A percentile compares a stretch with the other conserved stretches of the same genome.
Evolutionary conservation across 2,797 vertebrate species (phyloP).

Genomic region (Fundulus diaphanus): DNA sequence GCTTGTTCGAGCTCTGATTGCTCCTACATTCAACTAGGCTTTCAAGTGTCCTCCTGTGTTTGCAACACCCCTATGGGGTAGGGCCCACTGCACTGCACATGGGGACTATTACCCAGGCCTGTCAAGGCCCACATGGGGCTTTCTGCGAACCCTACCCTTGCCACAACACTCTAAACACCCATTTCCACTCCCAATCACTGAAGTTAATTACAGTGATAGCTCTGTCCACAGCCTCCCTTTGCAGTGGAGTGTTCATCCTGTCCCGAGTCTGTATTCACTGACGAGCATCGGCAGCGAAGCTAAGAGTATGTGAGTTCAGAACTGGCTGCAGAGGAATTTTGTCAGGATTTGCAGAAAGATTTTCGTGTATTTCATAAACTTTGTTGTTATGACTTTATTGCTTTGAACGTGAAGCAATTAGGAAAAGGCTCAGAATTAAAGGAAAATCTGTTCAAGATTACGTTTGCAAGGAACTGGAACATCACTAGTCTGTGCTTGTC

Average conservation of each 20-base stretch:
- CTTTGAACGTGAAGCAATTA: slow-evolving; percentile 41
- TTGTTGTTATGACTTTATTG: slow-evolving; percentile 38
- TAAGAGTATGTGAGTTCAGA: slow-evolving; percentile 47
- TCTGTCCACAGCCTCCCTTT: slow-evolving; percentile 61
- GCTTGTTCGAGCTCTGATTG: slow-evolving; percentile 81
- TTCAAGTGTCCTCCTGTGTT: slow-evolving; percentile 83
- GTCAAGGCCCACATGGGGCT: slow-evolving; percentile 53
- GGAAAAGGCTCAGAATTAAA: slow-evolving; percentile 43
- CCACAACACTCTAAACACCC: slow-evolving; percentile 72
- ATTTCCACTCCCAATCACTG: slow-evolving; percentile 77
- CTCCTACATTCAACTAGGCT: slow-evolving; percentile 81
- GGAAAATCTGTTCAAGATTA: slow-evolving; percentile 22
- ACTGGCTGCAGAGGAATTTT: slow-evolving; percentile 31
- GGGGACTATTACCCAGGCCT: slow-evolving; percentile 79
- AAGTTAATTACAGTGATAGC: slow-evolving; percentile 77
- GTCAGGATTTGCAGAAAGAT: slow-evolving; percentile 16
- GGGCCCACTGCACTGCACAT: slow-evolving; percentile 77
- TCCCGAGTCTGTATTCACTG: slow-evolving; percentile 27
- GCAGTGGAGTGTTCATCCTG: slow-evolving; percentile 71
- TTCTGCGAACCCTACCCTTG: slow-evolving; percentile 66
- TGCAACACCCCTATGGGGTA: slow-evolving; percentile 72
- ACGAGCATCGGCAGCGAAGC: slow-evolving; percentile 44
- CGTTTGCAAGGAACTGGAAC: slow-evolving; percentile 55
- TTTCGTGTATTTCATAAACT: slow-evolving; percentile 40
- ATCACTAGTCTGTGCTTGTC: slow-evolving; percentile 26